Conservation (phyloP, 2,888 invertebrate species). For the Cheilosia soror region DNA sequence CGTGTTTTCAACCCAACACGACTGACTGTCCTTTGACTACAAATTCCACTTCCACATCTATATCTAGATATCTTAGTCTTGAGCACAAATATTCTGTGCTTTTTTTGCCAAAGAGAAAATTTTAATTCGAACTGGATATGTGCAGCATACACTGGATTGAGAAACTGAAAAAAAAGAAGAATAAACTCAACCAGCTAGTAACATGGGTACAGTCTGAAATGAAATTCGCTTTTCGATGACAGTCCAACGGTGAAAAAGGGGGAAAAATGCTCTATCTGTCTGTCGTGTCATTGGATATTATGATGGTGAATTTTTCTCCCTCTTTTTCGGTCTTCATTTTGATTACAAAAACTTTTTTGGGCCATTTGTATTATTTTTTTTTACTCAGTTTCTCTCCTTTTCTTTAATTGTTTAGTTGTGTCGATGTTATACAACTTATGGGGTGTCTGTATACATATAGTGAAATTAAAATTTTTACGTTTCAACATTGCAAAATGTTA, state of each 20-base stretch:
- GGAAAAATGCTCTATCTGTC: constrained; percentile 12
- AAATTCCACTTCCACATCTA: constrained; percentile 5
- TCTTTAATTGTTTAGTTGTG: not conserved
- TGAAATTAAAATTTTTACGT: constrained; percentile 9
- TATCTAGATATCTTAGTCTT: not conserved
- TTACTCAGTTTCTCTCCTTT: not conserved
- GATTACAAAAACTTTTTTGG: constrained; percentile 10
- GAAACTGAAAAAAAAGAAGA: not conserved
- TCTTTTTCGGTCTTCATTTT: constrained; percentile 10
- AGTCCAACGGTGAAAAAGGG: constrained; percentile 7
- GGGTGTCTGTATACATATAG: not conserved
- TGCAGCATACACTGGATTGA: constrained; percentile 35
- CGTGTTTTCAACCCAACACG: not conserved
- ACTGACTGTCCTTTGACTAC: constrained; percentile 15
- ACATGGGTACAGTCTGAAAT: constrained; percentile 61
- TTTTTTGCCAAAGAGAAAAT: constrained; percentile 31
- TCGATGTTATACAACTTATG: constrained; percentile 36
- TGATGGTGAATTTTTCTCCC: constrained; percentile 30
- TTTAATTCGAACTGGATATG: constrained; percentile 38
- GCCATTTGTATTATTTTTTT: not conserved
- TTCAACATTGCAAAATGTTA: constrained; percentile 31
- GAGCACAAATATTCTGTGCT: not conserved
- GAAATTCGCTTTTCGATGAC: constrained; percentile 51
- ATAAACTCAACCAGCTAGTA: constrained; percentile 36
- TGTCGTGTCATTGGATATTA: constrained; percentile 20